These are phyloP conservation scores for Actinia tenebrosa DNA, from an alignment of 64 coral and sea anemone species.

Conservation along the genomic window DNA sequence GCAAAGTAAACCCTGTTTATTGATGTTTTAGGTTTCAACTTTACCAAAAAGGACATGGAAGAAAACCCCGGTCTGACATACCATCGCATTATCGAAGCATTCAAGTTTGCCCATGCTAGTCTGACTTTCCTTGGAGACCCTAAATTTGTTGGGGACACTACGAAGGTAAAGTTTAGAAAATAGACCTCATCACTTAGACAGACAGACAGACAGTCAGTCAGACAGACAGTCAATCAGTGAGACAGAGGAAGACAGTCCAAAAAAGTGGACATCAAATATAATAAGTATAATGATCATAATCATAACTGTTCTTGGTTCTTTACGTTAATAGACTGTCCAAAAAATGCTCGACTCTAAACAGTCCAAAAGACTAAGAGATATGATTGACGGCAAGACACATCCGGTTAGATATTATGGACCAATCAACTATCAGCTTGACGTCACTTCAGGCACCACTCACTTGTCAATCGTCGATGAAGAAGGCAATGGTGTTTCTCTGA, in stretches of 20 bases:
- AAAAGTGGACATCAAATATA: no score
- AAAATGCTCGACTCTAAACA: conserved; percentile 37
- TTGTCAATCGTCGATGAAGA: conserved; percentile 74
- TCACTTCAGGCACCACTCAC: conserved; percentile 80
- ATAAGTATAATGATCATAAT: no score
- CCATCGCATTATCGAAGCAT: conserved; percentile 82
- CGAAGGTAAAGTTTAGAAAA: conserved; percentile 13
- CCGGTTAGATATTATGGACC: conserved; percentile 51
- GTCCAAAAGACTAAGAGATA: conserved; percentile 12
- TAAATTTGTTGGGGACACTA: not conserved
- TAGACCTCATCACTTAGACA: not conserved
- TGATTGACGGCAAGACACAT: conserved; percentile 38
- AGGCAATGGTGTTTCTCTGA: conserved; percentile 71
- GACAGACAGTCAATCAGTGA: not conserved
- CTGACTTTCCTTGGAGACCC: conserved; percentile 75
- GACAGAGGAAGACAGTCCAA: not conserved
- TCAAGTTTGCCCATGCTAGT: conserved; percentile 69
- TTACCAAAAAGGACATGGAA: conserved; percentile 38
- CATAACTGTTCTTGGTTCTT: not conserved
- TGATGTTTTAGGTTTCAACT: conserved; percentile 35
- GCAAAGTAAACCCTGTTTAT: not conserved
- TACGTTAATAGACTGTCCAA: conserved; percentile 2
- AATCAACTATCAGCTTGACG: conserved; percentile 59
- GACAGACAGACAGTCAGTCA: not conserved
- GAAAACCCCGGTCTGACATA: conserved; percentile 43